Percentiles rank a stretch among this genome's conserved stretches.
Conservation (phyloP, 2,888 invertebrate species). For the Catonia carolina region DNA sequence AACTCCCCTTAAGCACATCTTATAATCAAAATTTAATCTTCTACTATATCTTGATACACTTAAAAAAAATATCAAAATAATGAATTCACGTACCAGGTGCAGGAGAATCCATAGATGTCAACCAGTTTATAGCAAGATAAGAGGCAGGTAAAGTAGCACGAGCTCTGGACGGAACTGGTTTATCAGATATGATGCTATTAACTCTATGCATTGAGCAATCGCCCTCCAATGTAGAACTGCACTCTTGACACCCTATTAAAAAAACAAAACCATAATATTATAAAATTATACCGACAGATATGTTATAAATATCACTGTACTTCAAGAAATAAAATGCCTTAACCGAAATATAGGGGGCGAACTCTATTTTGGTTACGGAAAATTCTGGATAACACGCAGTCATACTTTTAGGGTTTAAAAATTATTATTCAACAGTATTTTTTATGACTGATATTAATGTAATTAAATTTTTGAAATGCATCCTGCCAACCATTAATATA, state of each 20-base stretch:
- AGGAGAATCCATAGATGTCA: neutral
- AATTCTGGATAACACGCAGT: too few relatives aligned
- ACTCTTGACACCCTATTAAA: constrained; percentile 43
- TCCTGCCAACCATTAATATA: too few relatives aligned
- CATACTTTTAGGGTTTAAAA: too few relatives aligned
- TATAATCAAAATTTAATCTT: too few relatives aligned
- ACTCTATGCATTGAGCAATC: constrained; percentile 42
- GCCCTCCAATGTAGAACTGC: constrained; percentile 40
- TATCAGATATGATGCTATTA: constrained; percentile 52
- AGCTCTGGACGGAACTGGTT: constrained; percentile 64
- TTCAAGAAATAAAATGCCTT: neutral
- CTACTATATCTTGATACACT: too few relatives aligned
- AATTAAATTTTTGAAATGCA: too few relatives aligned
- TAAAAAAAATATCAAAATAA: too few relatives aligned
- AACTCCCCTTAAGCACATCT: too few relatives aligned
- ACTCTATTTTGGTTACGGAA: too few relatives aligned
- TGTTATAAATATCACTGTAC: neutral
- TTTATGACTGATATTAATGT: too few relatives aligned
- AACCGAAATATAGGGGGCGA: neutral
- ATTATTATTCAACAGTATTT: too few relatives aligned
- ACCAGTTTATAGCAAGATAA: constrained; percentile 49
- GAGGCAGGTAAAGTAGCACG: constrained; percentile 67
- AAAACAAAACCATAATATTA: constrained; percentile 4
- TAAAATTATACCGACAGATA: neutral
- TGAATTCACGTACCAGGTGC: too few relatives aligned